A percentile compares a stretch with the other conserved stretches of the same genome.
Conservation (phyloP, 2,113 vertebrate genomes). For the Nibea coibor region DNA sequence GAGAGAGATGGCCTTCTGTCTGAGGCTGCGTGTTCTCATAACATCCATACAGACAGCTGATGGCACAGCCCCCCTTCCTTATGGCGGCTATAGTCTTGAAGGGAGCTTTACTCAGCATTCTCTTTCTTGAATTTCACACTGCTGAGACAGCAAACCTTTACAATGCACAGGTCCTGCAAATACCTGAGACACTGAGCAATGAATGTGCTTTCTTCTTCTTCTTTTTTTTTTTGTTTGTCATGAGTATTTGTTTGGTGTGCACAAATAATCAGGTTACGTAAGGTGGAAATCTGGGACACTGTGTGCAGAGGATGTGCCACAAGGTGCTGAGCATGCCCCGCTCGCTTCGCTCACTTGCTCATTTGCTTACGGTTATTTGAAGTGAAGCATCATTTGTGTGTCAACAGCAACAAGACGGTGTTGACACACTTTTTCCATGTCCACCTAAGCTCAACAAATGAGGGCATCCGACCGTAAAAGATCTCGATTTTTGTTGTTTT, state of each 20-base stretch:
- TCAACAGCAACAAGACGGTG: constrained; percentile 47
- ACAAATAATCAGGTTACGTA: constrained; percentile 68
- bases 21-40: constrained; percentile 17
- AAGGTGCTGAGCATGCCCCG: constrained; percentile 58
- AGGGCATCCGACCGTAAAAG: constrained; percentile 59
- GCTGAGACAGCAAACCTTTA: constrained; percentile 50
- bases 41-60: constrained; percentile 33
- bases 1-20: constrained; percentile 24
- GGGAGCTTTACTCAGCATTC: constrained; percentile 61
- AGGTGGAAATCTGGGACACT: constrained; percentile 71
- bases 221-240: constrained; percentile 41
- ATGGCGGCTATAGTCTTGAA: constrained; percentile 18
- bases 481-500: constrained; percentile 56
- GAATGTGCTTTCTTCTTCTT: constrained; percentile 25
- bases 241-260: constrained; percentile 55
- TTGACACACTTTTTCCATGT: constrained; percentile 51
- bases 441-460: constrained; percentile 66
- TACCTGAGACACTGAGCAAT: constrained; percentile 67
- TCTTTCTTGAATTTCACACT: constrained; percentile 37
- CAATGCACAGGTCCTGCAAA: neutral
- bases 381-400: constrained; percentile 56
- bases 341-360: constrained; percentile 22
- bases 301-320: constrained; percentile 60
- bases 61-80: constrained; percentile 7
- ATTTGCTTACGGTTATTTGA: constrained; percentile 46